Base-by-base conservation (phyloP, 2,888 invertebrate genomes). In the Mesodorylaimus sp. region DNA sequence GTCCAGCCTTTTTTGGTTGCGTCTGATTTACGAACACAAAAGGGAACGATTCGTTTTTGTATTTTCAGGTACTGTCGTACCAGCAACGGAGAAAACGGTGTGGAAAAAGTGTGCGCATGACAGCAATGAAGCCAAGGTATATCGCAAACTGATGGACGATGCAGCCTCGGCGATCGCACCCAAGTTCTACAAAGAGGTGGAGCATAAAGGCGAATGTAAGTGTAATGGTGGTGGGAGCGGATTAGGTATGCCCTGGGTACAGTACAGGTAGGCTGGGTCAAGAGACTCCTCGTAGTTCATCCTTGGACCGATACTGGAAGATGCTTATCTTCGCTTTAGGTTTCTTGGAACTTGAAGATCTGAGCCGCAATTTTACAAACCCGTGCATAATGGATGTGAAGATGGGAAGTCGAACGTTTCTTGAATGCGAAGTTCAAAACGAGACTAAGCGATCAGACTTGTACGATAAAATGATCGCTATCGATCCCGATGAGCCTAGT, bases 311-410 rank as follows among this genome's bases (percentile, higher is more conserved):
- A n/a, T n/a, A n/a, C n/a, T 32, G 10, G 32, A 16, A 32, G 10
- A 13, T 16, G 10, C 32, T 32, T 13, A 32, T 32, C 10, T 32
- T 16, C 23, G 1, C 47, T 61, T 50, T 52, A 73, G 73, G 67
- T 56, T 95, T 88, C 70, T 88, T 95, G 62, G 91, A 93, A 70
- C 77, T 95, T 54, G 88, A 93, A 71, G 89, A 95, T 69, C 74
- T 95, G 23, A 72, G 91, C 25, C 81, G 84, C 60, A 83, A 84
- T 51, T 93, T 91, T 70, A 75, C 75, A 62, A 83, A 91, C 70
- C 89, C 89, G 0, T 81, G 82, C 63, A 87, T 95, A 1, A 91
- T 95, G 80, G 95, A 95, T 68, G 81, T 95, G 53, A 95, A 95
- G 73, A 83, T 95, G 78, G 95, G 95, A 41, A 83, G 83, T 1